phyloP scores from a whole-genome alignment of 2,888 invertebrate genomes.

The Ptilodon capucinus region DNA sequence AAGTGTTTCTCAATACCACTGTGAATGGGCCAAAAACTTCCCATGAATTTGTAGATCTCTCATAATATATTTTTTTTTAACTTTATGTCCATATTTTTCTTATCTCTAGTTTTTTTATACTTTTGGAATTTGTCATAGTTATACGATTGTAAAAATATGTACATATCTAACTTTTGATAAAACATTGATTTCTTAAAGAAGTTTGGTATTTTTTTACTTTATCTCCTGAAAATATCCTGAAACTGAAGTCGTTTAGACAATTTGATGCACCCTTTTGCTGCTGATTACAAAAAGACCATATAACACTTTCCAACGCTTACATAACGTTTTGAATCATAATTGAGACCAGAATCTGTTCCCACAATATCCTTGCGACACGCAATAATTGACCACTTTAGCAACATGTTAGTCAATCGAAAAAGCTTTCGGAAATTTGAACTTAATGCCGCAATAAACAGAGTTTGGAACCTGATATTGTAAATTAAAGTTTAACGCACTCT shows the following conservation, averaged over 20 bases:
- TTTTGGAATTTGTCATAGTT: too few species aligned
- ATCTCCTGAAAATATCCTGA: too few species aligned
- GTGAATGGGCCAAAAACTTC: too few species aligned
- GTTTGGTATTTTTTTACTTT: too few species aligned
- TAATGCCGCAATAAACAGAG: not conserved
- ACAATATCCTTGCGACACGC: slow-evolving; percentile 8
- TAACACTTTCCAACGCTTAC: not conserved
- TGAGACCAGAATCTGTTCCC: slow-evolving; percentile 2
- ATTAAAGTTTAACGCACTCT: not conserved
- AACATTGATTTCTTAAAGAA: too few species aligned
- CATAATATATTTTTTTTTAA: too few species aligned
- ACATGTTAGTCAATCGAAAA: not conserved
- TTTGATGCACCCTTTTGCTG: not conserved
- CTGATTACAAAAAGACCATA: not conserved
- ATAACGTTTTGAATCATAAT: not conserved
- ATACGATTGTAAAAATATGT: too few species aligned
- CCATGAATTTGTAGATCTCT: too few species aligned
- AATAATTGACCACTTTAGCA: slow-evolving; percentile 11
- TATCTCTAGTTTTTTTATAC: too few species aligned
- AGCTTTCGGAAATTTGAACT: not conserved
- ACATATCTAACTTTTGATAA: too few species aligned
- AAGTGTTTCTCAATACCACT: too few species aligned
- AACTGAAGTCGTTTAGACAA: not conserved
- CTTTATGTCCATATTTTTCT: too few species aligned
- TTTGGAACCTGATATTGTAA: not conserved